Evolutionary conservation across 2,797 vertebrate genomes (phyloP), one percentile per base, ranked within the genome.

Genomic region (Liasis olivaceus): DNA sequence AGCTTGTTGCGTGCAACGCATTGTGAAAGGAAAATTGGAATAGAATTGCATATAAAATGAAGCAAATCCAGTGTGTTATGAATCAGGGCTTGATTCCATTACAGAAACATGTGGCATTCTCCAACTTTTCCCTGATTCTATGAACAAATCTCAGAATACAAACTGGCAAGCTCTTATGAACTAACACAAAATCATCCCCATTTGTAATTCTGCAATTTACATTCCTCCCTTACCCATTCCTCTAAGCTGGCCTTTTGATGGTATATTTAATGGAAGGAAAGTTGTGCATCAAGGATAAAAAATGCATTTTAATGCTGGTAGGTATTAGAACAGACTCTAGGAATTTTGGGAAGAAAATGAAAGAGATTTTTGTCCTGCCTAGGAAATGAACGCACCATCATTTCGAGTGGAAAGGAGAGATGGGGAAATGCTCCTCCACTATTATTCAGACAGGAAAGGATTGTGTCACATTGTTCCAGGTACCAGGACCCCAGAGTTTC

Each of bases 311-410:
- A 72, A 60, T n/a, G 2, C 1, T 2, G 24, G 60, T 81, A 4
- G 36, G 63, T 62, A 20, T 88, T 87, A 81, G 13, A 81, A 88
- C 20, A 85, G 28, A 12, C 47, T 90, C 47, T 72, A 14, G 20
- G 6, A 13, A 26, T 51, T 69, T 85, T 4, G n/a, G 24, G 4
- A 92, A 86, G 36, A 51, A 92, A 86, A 87, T 47, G 22, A 86
- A 66, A 59, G 1, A 5, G 2, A 1, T 26, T 92, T 86, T 92
- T 72, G 36, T 81, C 95, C 84, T 91, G 31, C 36, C 31, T 88
- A 98, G 98, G 97, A 98, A 95, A 98, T 97, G 98, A 98, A 98
- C 1, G 97, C 97, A 2, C 98, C 98, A 0, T 98, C 97, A 3
- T 98, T 98, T 96, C 95, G 94, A 1, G 97, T 98, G 94, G 98